Percentiles rank a stretch among this genome's conserved stretches.
Evolutionary conservation across 2,888 invertebrate genomes (phyloP).

Genomic region (Pocota personata): DNA sequence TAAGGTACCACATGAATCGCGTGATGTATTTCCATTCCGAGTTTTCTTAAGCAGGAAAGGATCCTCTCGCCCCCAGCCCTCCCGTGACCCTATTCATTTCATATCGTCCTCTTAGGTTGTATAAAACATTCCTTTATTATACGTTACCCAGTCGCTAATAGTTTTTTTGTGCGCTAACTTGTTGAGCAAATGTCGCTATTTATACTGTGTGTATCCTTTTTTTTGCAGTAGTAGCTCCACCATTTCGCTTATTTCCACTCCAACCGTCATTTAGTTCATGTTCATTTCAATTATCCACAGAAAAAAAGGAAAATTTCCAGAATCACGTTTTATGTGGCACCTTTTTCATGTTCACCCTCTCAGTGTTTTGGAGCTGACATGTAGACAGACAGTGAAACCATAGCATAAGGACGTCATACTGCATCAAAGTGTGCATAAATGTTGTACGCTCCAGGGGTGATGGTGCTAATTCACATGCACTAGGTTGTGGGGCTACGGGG

Average conservation of each 20-base stretch:
- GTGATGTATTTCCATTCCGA: constrained; percentile 61
- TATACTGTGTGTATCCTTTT: constrained; percentile 24
- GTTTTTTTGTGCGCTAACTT: constrained; percentile 60
- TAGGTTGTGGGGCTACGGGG: constrained; percentile 1
- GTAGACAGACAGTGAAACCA: constrained; percentile 49
- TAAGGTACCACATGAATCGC: constrained; percentile 51
- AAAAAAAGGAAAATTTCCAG: constrained; percentile 10
- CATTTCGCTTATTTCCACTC: constrained; percentile 58
- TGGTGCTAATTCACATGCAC: neutral
- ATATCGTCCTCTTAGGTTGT: constrained; percentile 29
- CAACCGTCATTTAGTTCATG: constrained; percentile 66
- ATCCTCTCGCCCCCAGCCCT: neutral
- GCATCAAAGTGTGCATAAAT: constrained; percentile 51
- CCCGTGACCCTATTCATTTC: constrained; percentile 1
- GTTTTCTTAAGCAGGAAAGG: constrained; percentile 24
- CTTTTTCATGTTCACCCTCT: constrained; percentile 17
- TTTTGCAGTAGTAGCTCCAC: constrained; percentile 7
- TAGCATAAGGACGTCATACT: constrained; percentile 48
- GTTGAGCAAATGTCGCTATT: constrained; percentile 68
- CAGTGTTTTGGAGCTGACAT: constrained; percentile 15
- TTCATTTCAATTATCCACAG: constrained; percentile 62
- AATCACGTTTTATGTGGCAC: constrained; percentile 20
- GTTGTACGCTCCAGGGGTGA: neutral
- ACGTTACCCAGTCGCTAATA: constrained; percentile 32
- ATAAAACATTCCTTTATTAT: constrained; percentile 60